These are phyloP conservation scores for Drosophila robusta DNA, from an alignment of 2,888 invertebrate genomes.

Conservation along the genomic window DNA sequence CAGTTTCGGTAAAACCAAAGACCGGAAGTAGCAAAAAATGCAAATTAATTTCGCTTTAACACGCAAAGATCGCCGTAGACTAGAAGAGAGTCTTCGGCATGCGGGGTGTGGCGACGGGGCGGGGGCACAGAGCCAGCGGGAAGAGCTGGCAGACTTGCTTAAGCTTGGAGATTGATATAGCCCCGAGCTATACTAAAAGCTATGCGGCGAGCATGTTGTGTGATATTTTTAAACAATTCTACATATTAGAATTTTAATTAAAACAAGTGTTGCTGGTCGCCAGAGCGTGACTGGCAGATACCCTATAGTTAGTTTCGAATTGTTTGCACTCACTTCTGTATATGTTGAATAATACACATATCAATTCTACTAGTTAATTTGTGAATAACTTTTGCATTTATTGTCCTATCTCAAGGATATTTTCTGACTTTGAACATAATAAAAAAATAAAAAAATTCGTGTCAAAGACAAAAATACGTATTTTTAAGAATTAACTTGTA, in stretches of 20 bases:
- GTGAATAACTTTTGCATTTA: too few relatives aligned
- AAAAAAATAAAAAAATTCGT: too few relatives aligned
- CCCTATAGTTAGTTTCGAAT: background rate
- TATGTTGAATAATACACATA: background rate
- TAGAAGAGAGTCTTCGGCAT: background rate
- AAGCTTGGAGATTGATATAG: slow-evolving; percentile 1
- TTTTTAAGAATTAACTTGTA: too few relatives aligned
- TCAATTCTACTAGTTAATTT: too few relatives aligned
- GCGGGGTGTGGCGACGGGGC: background rate
- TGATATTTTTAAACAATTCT: background rate
- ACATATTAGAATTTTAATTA: background rate
- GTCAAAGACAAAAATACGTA: too few relatives aligned
- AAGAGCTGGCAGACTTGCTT: background rate
- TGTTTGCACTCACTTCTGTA: background rate
- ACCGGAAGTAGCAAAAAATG: slow-evolving; percentile 55
- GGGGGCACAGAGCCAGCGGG: background rate
- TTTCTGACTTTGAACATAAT: too few relatives aligned
- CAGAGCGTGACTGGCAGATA: background rate
- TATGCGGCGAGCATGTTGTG: background rate
- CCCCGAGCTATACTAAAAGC: slow-evolving; percentile 3
- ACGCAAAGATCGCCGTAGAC: slow-evolving; percentile 12
- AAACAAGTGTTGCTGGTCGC: background rate
- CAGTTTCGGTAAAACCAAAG: slow-evolving; percentile 4
- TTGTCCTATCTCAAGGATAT: too few relatives aligned
- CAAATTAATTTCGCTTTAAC: slow-evolving; percentile 37